These are phyloP conservation scores for Ennomos quercinarius DNA, from an alignment of 2,888 invertebrate genomes.

Conservation along the genomic window DNA sequence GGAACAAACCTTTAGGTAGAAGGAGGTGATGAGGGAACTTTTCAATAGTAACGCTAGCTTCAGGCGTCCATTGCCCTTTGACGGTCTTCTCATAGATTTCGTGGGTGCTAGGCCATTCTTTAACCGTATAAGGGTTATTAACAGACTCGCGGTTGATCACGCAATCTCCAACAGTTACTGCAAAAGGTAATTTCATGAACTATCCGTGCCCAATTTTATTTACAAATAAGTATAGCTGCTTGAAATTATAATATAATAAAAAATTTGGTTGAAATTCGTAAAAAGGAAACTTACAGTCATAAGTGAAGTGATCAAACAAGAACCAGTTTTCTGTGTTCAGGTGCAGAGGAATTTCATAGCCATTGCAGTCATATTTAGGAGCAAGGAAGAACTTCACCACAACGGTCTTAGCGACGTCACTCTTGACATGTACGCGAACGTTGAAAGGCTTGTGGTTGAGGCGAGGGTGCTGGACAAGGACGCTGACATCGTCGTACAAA, in stretches of 20 bases:
- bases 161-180: constrained; percentile 75
- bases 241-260: too few species aligned
- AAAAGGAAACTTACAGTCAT: constrained; percentile 73
- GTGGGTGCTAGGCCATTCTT: constrained; percentile 78
- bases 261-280: too few species aligned
- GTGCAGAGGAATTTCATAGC: constrained; percentile 80
- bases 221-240: too few species aligned
- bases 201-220: too few species aligned
- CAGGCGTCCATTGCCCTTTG: constrained; percentile 75
- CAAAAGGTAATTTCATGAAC: constrained; percentile 18
- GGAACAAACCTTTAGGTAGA: constrained; percentile 86
- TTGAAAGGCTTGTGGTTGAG: constrained; percentile 90
- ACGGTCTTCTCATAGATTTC: constrained; percentile 77
- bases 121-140: constrained; percentile 84
- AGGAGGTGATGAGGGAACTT: constrained; percentile 87
- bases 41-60: constrained; percentile 78
- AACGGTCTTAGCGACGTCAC: constrained; percentile 80
- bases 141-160: constrained; percentile 84
- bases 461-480: constrained; percentile 87
- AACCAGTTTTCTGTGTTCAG: constrained; percentile 85
- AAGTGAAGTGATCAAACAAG: constrained; percentile 40
- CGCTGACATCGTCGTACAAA: constrained; percentile 64
- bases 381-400: constrained; percentile 88
- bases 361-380: constrained; percentile 88
- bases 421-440: constrained; percentile 85